Evolutionary conservation across 1,140 invertebrate genomes (phyloP).

Genomic region (Ceratoteleas bidentatus): DNA sequence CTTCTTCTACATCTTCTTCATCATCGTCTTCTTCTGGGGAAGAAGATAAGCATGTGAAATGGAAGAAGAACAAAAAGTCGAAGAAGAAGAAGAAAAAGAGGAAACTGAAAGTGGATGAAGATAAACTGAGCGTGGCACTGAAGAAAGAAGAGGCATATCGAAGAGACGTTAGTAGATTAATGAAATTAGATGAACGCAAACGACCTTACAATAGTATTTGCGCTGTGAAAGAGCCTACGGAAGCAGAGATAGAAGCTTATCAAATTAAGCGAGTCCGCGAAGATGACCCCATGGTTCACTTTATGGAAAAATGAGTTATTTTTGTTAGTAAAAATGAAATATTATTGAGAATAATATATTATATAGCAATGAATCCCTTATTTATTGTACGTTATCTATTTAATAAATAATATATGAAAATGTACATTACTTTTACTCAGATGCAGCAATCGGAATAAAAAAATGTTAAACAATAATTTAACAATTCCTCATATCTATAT

Average conservation of each 20-base stretch:
- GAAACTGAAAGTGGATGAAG: slow-evolving; percentile 81
- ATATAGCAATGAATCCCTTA: too few relatives aligned
- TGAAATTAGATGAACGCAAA: slow-evolving; percentile 93
- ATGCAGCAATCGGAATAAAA: too few relatives aligned
- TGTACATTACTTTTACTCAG: too few relatives aligned
- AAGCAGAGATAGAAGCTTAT: slow-evolving; percentile 97
- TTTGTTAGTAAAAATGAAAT: too few relatives aligned
- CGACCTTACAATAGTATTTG: slow-evolving; percentile 95
- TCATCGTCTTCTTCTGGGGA: slow-evolving; percentile 61
- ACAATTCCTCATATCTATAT: too few relatives aligned
- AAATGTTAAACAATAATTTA: too few relatives aligned
- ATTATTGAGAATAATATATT: too few relatives aligned
- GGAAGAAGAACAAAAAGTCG: slow-evolving; percentile 83
- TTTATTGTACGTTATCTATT: too few relatives aligned
- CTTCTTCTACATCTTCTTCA: slow-evolving; percentile 58
- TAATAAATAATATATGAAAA: too few relatives aligned
- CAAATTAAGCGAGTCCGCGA: slow-evolving; percentile 90
- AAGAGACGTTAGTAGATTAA: slow-evolving; percentile 84
- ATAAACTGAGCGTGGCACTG: slow-evolving; percentile 83
- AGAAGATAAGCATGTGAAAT: slow-evolving; percentile 72
- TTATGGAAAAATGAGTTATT: slow-evolving; percentile 77
- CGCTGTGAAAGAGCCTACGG: slow-evolving; percentile 90
- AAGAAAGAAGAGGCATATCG: slow-evolving; percentile 85
- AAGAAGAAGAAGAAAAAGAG: slow-evolving; percentile 82
- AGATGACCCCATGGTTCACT: slow-evolving; percentile 96